A percentile compares a stretch with the other conserved stretches of the same genome.
phyloP scores from a whole-genome alignment of 2,888 invertebrate genomes.

The Trachelus tabidus region DNA sequence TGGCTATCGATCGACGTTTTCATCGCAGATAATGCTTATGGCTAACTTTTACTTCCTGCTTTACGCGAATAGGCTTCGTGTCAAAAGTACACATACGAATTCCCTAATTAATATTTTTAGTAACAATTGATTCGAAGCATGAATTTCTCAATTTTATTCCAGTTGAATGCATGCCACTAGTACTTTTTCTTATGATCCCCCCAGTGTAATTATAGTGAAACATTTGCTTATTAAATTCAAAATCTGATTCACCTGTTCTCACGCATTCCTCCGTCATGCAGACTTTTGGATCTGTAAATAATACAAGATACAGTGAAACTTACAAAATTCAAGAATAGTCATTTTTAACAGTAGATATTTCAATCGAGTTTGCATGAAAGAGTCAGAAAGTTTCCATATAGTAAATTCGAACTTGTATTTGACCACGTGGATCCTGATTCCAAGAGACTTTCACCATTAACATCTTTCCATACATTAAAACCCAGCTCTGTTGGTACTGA shows the following conservation, averaged over 20 bases:
- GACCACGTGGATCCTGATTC: not conserved
- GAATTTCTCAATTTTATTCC: not conserved
- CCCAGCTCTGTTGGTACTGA: not conserved
- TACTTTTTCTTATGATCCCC: not conserved
- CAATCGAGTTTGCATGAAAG: not conserved
- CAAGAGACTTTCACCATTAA: not conserved
- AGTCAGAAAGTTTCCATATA: not conserved
- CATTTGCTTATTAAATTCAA: conserved; percentile 3
- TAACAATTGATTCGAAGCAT: not conserved
- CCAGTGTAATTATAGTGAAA: not conserved
- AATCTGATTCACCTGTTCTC: conserved; percentile 69
- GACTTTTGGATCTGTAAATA: conserved; percentile 56
- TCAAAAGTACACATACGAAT: not conserved
- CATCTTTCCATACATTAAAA: not conserved
- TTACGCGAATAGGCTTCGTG: not conserved
- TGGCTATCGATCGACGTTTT: not conserved
- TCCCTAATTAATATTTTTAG: not conserved
- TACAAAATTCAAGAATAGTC: not conserved
- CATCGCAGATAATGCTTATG: not conserved
- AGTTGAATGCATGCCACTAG: not conserved
- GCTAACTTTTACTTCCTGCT: not conserved
- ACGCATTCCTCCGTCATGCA: conserved; percentile 76
- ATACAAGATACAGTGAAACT: conserved; percentile 19
- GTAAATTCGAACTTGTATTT: not conserved
- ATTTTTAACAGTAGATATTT: conserved; percentile 7